Base-by-base conservation (phyloP, 2,888 invertebrate species). In the Charanyca ferruginea region DNA sequence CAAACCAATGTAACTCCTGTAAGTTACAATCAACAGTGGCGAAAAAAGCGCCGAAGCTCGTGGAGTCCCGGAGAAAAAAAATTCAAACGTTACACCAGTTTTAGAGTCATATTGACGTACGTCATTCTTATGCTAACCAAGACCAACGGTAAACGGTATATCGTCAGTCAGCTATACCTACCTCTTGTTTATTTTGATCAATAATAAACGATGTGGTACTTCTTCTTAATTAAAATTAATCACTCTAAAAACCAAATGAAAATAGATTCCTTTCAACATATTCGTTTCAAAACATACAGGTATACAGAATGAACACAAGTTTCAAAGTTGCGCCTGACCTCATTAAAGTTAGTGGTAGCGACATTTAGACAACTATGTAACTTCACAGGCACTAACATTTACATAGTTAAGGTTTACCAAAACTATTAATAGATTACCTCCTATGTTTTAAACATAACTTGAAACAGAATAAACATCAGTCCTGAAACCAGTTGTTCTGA, bases 291-390 rank as follows among this genome's bases (percentile, higher is more conserved):
- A 59, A 28, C 35, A 51, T 8, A 13, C 38, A 22, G 53, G 16
- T 38, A 25, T 16, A 53, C 11, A 28, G 6, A 13, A 48, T 23
- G 48, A 54, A 20, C 48, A 22, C 23, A 32, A 67, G 59, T 51
- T 69, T 42, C 28, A 48, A 52, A 52, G 54, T 77, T 52, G 65
- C 47, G 45, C 53, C 59, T 62, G 44, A 52, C 62, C 47, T 62
- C 72, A 61, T 63, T 76, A 79, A 78, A 72, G 71, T 77, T 69
- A 9, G n/a, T 18, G 38, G 18, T 16, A 48, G 18, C 69, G 77
- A 77, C 77, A 79, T 60, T 65, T 79, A 73, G 11, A 18, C 13
- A 1, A 35, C 28, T 42, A 32, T 69, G 67, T 72, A 22, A 66
- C 44, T 52, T 44, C 55, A 48, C 62, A 63, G 42, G 51, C 64